Base-by-base conservation (phyloP, 1,140 invertebrate species). In the Heliconius congener region DNA sequence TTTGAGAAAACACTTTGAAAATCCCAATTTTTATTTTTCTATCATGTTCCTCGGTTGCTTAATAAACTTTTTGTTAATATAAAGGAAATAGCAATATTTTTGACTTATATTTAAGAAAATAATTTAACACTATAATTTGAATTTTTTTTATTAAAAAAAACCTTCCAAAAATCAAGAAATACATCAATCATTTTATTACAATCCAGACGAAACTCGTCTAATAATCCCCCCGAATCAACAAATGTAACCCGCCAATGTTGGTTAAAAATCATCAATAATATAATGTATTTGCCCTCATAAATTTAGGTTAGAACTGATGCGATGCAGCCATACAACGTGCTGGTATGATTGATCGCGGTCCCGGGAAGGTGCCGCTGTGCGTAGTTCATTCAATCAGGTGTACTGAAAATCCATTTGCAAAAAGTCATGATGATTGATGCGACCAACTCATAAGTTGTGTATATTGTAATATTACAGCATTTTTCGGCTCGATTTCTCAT, bases 241-340 rank as follows among this genome's bases (percentile, higher is more conserved):
- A 76, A 85, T 86, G 79, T 76, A 23, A 81, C 73, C 60, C 70
- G 81, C 86, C 88, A 91, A 89, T 88, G 82, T 88, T 85, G 84
- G 83, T 84, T 84, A 84, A 86, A 90, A 88, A 87, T 86, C 88
- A 90, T 91, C 91, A 91, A 92, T 91, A 92, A 46, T 46, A 92
- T 91, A 92, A 46, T 46, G 42, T 46, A 57, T 72, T 81, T 79
- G 88, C 90, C 90, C 88, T 87, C 87, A 91, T 92, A 92, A 88
- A 91, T 93, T 86, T 86, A 83, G 85, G 86, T 89, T 87, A 86
- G 82, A 86, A 82, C 84, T 83, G 86, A 88, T 89, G 85, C 83
- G 85, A 82, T 88, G 86, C 83, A 83, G 81, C 81, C 87, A 85
- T 89, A 92, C 91, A 93, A 93, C 92, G 90, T 90, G 90, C 89